Evolutionary conservation across 2,888 invertebrate species (phyloP).

Genomic region (Drosophila mimetica): DNA sequence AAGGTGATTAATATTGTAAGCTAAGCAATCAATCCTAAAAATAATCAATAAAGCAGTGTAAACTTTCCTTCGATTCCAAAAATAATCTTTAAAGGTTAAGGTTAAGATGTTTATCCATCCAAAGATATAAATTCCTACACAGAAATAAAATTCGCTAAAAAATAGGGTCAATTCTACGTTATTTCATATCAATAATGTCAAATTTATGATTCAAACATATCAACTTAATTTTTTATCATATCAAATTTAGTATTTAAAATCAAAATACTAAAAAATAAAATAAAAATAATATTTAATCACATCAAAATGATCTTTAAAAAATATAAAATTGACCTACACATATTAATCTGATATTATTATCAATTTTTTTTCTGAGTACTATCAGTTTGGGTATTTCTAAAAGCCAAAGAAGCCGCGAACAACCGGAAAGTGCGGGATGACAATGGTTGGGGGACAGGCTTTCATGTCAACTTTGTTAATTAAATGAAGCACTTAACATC

Average conservation of each 20-base stretch:
- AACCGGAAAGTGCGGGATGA: slow-evolving; percentile 48
- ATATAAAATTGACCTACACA: no score
- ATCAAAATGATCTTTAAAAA: no score
- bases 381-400: slow-evolving; percentile 26
- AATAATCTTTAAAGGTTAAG: background rate
- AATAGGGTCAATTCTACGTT: no score
- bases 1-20: background rate
- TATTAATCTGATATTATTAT: no score
- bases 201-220: no score
- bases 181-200: no score
- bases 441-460: slow-evolving; percentile 47
- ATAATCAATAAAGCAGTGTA: background rate
- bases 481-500: slow-evolving; percentile 79
- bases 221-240: no score
- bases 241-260: no score
- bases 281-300: no score
- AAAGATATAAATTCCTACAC: background rate
- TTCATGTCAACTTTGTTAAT: slow-evolving; percentile 79
- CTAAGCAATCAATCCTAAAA: slow-evolving; percentile 6
- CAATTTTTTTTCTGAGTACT: no score
- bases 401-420: slow-evolving; percentile 12
- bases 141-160: no score
- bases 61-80: background rate
- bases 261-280: no score
- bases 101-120: background rate